phyloP scores from a whole-genome alignment of 1,140 invertebrate species.

The Ditylenchus dipsaci region DNA sequence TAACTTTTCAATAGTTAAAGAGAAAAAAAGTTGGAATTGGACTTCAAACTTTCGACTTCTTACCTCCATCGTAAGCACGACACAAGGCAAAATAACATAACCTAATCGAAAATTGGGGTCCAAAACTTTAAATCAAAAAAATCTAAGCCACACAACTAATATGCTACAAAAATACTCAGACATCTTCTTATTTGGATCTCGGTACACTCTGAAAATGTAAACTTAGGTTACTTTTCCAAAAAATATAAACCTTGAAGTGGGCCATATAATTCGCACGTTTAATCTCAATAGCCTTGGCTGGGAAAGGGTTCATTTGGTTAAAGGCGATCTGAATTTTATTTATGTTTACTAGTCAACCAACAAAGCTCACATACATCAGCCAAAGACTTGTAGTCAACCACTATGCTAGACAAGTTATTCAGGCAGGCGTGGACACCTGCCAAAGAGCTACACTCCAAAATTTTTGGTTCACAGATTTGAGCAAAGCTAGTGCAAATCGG shows the following conservation, averaged over 20 bases:
- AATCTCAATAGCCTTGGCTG: constrained; percentile 58
- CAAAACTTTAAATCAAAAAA: no score
- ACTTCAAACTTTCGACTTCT: no score
- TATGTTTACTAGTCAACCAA: constrained; percentile 2
- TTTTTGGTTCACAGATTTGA: constrained; percentile 63
- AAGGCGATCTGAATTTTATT: constrained; percentile 61
- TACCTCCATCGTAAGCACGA: no score
- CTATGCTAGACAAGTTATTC: constrained; percentile 59
- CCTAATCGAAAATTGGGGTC: no score
- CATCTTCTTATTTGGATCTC: no score
- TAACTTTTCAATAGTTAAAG: no score
- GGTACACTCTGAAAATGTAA: no score
- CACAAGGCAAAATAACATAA: no score
- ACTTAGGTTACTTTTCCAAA: no score
- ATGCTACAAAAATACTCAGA: no score
- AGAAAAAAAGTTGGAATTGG: no score
- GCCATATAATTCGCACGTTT: constrained; percentile 59
- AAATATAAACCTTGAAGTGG: constrained; percentile 57
- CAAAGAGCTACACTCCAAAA: constrained; percentile 59
- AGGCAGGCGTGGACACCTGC: constrained; percentile 60
- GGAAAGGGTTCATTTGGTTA: constrained; percentile 62
- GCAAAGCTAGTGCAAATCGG: constrained; percentile 64
- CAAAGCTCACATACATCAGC: constrained; percentile 23
- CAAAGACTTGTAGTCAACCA: constrained; percentile 59
- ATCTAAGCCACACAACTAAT: no score